A percentile compares a stretch with the other conserved stretches of the same genome.
These are phyloP conservation scores for Microtus ochrogaster DNA, from an alignment of 2,113 vertebrate species.

Conservation along the genomic window DNA sequence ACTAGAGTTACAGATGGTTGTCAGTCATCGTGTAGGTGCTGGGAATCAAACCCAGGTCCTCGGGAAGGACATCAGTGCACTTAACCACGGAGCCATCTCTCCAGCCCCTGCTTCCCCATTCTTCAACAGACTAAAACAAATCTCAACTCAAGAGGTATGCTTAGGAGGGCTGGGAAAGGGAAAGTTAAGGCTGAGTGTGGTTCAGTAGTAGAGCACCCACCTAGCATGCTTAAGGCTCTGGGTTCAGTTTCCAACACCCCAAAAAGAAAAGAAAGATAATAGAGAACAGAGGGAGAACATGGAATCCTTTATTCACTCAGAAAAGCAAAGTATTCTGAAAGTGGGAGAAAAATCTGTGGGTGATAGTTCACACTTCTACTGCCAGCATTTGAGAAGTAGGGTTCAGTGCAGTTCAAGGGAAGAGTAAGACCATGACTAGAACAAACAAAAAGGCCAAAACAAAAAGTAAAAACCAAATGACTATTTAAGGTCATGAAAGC, in stretches of 20 bases:
- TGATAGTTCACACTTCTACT: neutral
- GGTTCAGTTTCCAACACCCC: too few relatives aligned
- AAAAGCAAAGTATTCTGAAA: slow-evolving; percentile 44
- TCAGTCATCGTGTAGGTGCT: neutral
- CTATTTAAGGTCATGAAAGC: neutral
- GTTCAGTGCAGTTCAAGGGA: neutral
- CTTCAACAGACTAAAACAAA: slow-evolving; percentile 40
- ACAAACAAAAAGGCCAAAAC: neutral
- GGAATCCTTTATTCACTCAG: slow-evolving; percentile 14
- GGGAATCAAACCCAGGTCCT: neutral
- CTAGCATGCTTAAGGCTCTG: neutral
- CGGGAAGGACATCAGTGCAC: neutral
- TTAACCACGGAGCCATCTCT: neutral
- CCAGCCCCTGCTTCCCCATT: neutral
- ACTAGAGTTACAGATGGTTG: neutral
- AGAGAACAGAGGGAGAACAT: slow-evolving; percentile 34
- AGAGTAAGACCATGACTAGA: neutral
- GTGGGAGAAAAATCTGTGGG: neutral
- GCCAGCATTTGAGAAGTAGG: neutral
- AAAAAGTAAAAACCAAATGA: neutral
- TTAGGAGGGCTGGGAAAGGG: slow-evolving; percentile 7
- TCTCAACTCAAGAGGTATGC: neutral
- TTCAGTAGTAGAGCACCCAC: neutral
- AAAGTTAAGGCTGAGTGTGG: neutral
- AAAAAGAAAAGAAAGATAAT: neutral